phyloP scores from a whole-genome alignment of 1,140 invertebrate genomes.

The Pseudachorutes palmiensis region DNA sequence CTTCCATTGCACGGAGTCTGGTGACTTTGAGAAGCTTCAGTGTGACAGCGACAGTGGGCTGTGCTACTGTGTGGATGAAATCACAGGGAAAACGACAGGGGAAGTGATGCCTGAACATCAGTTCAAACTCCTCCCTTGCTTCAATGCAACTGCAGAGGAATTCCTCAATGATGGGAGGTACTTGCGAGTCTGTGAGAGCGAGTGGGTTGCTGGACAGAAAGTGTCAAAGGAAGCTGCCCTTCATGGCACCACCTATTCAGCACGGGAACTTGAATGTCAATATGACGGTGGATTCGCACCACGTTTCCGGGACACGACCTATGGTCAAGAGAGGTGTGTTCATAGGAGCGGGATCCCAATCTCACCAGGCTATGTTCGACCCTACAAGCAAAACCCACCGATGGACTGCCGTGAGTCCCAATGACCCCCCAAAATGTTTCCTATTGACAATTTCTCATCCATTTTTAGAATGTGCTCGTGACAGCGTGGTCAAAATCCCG shows the following conservation, averaged over 20 bases:
- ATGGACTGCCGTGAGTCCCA: conserved; percentile 15
- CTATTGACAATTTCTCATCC: neutral
- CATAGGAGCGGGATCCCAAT: neutral
- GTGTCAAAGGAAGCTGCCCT: conserved; percentile 22
- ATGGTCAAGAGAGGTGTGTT: neutral
- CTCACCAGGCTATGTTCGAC: neutral
- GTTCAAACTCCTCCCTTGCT: conserved; percentile 33
- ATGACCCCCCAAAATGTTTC: neutral
- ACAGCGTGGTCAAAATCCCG: conserved; percentile 4
- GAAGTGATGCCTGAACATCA: conserved; percentile 29
- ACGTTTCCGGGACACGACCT: conserved; percentile 20
- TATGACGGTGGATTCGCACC: conserved; percentile 49
- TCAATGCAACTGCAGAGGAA: conserved; percentile 1
- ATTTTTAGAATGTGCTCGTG: conserved; percentile 12
- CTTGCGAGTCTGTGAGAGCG: conserved; percentile 32
- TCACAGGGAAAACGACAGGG: conserved; percentile 28
- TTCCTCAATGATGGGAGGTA: conserved; percentile 18
- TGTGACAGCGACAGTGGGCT: conserved; percentile 31
- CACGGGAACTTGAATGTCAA: conserved; percentile 46
- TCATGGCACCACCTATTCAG: conserved; percentile 26
- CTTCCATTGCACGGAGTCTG: conserved; percentile 32
- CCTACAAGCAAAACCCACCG: neutral
- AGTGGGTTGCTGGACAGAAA: conserved; percentile 21
- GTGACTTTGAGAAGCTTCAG: conserved; percentile 35
- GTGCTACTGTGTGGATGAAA: conserved; percentile 36